phyloP scores from a whole-genome alignment of 2,113 vertebrate genomes.

The Tachuris rubrigastra region DNA sequence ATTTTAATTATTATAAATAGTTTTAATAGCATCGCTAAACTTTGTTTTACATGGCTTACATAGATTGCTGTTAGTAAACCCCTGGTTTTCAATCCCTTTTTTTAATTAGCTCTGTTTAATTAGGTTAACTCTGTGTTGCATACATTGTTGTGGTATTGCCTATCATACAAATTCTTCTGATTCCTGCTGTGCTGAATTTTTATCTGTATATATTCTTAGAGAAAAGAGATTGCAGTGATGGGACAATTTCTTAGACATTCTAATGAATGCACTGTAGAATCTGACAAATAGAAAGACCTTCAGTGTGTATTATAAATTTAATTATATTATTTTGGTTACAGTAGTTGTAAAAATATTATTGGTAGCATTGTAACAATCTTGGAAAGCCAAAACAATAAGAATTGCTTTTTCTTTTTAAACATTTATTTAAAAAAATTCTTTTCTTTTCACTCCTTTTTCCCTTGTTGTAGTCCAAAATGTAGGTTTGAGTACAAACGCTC shows the following conservation, averaged over 20 bases:
- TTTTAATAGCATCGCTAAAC: background rate
- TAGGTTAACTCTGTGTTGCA: background rate
- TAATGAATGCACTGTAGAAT: background rate
- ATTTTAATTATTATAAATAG: background rate
- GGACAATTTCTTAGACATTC: background rate
- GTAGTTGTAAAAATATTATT: background rate
- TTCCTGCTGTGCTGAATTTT: background rate
- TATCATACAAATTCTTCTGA: background rate
- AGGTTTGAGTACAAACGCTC: slow-evolving; percentile 88
- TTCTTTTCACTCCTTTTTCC: background rate
- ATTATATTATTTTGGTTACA: background rate
- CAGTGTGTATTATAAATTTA: background rate
- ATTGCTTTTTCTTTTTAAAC: background rate
- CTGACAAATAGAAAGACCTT: background rate
- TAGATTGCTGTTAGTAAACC: background rate
- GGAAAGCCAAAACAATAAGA: background rate
- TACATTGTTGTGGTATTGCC: background rate
- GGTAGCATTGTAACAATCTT: background rate
- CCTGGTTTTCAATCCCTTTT: accelerated
- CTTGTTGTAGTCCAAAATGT: slow-evolving; percentile 88
- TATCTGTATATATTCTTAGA: background rate
- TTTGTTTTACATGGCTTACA: background rate
- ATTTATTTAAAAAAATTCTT: background rate
- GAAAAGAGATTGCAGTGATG: background rate
- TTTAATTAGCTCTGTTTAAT: background rate